These are phyloP conservation scores for Leucophenga montana DNA, from an alignment of 2,888 invertebrate species.

Conservation along the genomic window DNA sequence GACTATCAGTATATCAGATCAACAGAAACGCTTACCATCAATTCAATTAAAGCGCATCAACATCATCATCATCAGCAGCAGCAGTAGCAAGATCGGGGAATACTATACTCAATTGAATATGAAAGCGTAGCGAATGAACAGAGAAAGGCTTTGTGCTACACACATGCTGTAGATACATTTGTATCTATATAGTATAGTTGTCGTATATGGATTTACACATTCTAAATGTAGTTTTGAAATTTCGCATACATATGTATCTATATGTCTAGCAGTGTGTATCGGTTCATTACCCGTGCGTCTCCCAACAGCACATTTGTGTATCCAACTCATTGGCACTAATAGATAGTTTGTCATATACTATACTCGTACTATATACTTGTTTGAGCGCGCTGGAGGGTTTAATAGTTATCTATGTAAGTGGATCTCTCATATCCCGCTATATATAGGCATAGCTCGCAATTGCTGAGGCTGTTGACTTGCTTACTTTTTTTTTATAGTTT, in stretches of 20 bases:
- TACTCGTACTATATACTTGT: neutral
- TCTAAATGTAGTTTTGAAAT: constrained; percentile 1
- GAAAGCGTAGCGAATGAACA: constrained; percentile 24
- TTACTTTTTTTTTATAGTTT: neutral
- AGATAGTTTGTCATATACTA: constrained; percentile 27
- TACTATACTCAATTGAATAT: neutral
- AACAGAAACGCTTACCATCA: constrained; percentile 47
- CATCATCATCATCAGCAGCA: too few relatives aligned
- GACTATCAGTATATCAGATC: constrained; percentile 23
- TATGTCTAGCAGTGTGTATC: neutral
- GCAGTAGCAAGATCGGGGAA: too few relatives aligned
- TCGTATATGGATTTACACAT: neutral
- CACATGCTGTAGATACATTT: neutral
- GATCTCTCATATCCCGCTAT: neutral
- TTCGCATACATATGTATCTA: constrained; percentile 3
- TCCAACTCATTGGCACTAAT: constrained; percentile 37
- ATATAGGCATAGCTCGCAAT: neutral
- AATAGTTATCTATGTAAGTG: neutral
- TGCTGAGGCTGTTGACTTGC: constrained; percentile 16
- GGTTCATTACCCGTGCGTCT: too few relatives aligned
- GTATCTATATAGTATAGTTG: neutral
- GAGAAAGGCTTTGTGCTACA: constrained; percentile 18
- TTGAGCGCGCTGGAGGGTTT: neutral
- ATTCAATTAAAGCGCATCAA: constrained; percentile 40
- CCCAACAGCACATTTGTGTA: constrained; percentile 19